Base-by-base conservation (phyloP, 2,888 invertebrate species). In the Ophioninae sp. region DNA sequence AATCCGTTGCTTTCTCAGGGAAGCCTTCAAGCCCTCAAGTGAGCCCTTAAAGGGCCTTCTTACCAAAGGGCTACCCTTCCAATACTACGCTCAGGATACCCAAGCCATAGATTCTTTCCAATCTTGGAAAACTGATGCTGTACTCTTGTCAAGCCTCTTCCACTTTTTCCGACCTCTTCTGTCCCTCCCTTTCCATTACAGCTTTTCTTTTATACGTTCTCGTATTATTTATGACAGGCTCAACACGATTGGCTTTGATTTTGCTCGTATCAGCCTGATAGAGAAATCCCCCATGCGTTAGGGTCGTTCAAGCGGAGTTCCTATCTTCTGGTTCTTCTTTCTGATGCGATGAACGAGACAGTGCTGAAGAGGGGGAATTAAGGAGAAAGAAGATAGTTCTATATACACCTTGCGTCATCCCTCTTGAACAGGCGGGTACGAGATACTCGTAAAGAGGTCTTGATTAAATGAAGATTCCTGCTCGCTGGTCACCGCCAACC, bases 261-360 rank as follows among this genome's bases (percentile, higher is more conserved):
- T 83, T 73, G 78, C 70, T 76, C 17, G 44, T 69, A 77, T 73
- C 77, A 64, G 50, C 68, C 64, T 84, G 84, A 84, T 85, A 84
- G 79, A 85, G 81, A 84, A 85, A 85, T 85, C 84, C 81, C 79
- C 21, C 81, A 62, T 78, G 56, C 50, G 50, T 73, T 37, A 70
- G 64, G 64, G 20, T 21, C 76, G 21, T 13, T 44, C 72, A 37
- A 61, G 57, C 50, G 39, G n/a, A 74, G 17, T 70, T 44, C n/a
- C 44, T 59, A 39, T 57, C 37, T n/a, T 3, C 41, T 37, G 57
- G n/a, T 17, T 73, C 70, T 79, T 59, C 62, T 75, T 64, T 73
- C 21, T 72, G 72, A 64, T 62, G 62, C 62, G 65, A 23, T 39
- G 44, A 8, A 39, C n/a, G 20, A 73, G 20, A 44, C n/a, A 62